Percentiles rank a stretch among this genome's conserved stretches.
Evolutionary conservation across 2,888 invertebrate genomes (phyloP).

Genomic region (Nephrocerus scutellatus): DNA sequence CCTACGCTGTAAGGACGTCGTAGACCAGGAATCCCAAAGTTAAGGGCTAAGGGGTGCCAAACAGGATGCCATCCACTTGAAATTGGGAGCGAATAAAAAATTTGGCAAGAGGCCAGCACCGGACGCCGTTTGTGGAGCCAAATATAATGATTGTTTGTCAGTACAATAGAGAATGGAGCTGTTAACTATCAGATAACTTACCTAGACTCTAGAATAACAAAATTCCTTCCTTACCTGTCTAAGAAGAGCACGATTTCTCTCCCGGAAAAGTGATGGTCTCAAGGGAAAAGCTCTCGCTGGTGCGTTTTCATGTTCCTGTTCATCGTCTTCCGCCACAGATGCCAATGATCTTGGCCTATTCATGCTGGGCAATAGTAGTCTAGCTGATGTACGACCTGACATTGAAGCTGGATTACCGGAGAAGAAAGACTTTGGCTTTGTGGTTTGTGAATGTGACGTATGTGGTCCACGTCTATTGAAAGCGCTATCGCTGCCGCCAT

Average conservation of each 20-base stretch:
- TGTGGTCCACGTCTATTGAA: slow-evolving; percentile 18
- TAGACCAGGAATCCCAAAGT: too few relatives aligned
- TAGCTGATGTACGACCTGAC: slow-evolving; percentile 20
- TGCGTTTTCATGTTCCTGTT: slow-evolving; percentile 18
- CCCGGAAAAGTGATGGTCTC: slow-evolving; percentile 39
- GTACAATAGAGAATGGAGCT: too few relatives aligned
- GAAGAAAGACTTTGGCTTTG: slow-evolving; percentile 13
- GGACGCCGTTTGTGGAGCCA: too few relatives aligned
- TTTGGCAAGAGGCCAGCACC: too few relatives aligned
- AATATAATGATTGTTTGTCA: too few relatives aligned
- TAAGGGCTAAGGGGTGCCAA: too few relatives aligned
- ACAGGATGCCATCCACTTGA: too few relatives aligned
- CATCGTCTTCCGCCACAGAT: slow-evolving; percentile 5
- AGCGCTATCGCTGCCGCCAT: slow-evolving; percentile 14
- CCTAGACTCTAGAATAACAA: too few relatives aligned
- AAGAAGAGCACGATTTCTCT: slow-evolving; percentile 39
- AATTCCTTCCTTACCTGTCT: slow-evolving; percentile 38
- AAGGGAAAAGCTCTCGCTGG: slow-evolving; percentile 30
- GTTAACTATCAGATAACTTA: too few relatives aligned
- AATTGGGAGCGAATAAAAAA: too few relatives aligned
- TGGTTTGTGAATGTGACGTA: slow-evolving; percentile 1
- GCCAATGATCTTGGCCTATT: too few relatives aligned
- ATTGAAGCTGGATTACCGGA: slow-evolving; percentile 18
- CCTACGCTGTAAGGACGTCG: too few relatives aligned
- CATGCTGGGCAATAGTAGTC: slow-evolving; percentile 22